Evolutionary conservation across 1,140 invertebrate genomes (phyloP).

Genomic region (Trachymyrmex septentrionalis): DNA sequence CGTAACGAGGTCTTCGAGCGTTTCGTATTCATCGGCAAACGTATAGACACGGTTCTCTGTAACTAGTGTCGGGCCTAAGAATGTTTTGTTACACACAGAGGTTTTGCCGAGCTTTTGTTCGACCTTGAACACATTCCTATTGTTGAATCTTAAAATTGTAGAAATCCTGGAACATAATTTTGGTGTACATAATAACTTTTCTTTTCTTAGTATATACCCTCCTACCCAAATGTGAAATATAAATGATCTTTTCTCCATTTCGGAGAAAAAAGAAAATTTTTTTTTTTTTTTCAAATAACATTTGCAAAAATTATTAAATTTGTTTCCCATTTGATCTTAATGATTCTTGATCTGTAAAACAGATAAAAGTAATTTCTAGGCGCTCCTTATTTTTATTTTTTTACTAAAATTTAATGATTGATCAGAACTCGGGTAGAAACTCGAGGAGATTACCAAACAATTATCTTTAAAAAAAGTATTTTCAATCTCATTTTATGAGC

Average conservation of each 20-base stretch:
- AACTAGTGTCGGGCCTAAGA: conserved; percentile 49
- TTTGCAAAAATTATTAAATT: not conserved
- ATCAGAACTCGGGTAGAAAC: not conserved
- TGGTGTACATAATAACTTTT: not conserved
- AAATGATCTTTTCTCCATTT: not conserved
- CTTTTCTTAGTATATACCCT: not conserved
- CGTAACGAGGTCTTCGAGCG: conserved; percentile 75
- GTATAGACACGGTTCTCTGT: conserved; percentile 50
- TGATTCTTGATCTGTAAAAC: not conserved
- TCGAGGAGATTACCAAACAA: not conserved
- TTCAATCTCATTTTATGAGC: not conserved
- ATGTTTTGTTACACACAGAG: conserved; percentile 16
- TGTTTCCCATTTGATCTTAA: not conserved
- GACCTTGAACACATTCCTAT: not conserved
- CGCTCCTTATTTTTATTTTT: no score
- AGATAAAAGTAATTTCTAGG: not conserved
- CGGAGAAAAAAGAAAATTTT: no score
- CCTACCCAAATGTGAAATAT: not conserved
- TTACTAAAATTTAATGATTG: not conserved
- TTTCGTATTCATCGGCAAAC: conserved; percentile 64
- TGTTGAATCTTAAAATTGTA: not conserved
- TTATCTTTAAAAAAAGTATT: not conserved
- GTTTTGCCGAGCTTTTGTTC: not conserved
- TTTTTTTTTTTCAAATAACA: not conserved
- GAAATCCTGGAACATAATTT: not conserved